Evolutionary conservation across 1,140 invertebrate genomes (phyloP).

Genomic region (Atopsyche davidsoni): DNA sequence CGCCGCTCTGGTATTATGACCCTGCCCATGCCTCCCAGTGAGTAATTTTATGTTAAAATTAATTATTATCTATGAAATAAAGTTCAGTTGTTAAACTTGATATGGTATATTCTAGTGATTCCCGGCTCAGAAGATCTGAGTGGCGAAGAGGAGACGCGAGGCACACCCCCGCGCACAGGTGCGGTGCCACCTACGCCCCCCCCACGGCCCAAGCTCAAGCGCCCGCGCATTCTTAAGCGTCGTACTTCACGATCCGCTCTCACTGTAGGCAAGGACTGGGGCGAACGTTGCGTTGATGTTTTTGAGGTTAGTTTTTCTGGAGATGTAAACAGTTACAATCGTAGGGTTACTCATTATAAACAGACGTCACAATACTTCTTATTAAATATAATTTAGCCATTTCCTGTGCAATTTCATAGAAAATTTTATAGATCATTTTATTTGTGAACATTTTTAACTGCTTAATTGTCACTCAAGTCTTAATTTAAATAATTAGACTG

Average conservation of each 20-base stretch:
- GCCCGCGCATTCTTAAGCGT: constrained; percentile 70
- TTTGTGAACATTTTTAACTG: no score
- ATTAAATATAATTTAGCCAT: no score
- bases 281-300: constrained; percentile 89
- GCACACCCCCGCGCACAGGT: constrained; percentile 57
- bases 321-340: no score
- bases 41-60: no score
- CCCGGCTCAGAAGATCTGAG: constrained; percentile 73
- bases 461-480: no score
- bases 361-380: no score
- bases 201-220: constrained; percentile 44
- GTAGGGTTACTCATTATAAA: no score
- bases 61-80: no score
- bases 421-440: no score
- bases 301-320: constrained; percentile 65
- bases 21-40: constrained; percentile 83
- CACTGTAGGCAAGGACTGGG: constrained; percentile 70
- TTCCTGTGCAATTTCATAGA: no score
- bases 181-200: constrained; percentile 21
- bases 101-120: constrained; percentile 48
- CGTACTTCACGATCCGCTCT: constrained; percentile 55
- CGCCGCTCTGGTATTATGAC: constrained; percentile 64
- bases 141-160: constrained; percentile 63
- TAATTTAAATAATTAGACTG: no score
- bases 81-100: neutral